Conservation (phyloP, 2,888 invertebrate species). For the Adelphocoris suturalis region DNA sequence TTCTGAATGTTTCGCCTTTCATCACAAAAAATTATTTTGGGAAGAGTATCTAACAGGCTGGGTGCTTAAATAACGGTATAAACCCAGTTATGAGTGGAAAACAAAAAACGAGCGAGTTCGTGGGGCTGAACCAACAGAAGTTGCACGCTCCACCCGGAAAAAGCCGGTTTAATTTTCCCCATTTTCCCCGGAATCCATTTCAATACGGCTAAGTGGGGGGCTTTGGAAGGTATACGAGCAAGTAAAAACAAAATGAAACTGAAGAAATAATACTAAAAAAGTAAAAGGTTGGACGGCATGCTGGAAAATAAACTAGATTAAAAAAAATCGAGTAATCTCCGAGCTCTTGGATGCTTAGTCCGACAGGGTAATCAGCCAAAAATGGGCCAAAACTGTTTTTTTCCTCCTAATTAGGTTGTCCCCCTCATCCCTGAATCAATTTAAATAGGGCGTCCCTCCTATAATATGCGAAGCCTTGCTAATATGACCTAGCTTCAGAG, state of each 20-base stretch:
- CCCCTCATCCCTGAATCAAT: too few relatives aligned
- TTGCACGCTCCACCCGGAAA: neutral
- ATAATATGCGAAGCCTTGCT: too few relatives aligned
- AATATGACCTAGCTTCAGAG: too few relatives aligned
- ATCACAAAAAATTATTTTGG: too few relatives aligned
- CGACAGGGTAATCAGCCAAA: neutral
- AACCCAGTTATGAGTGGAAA: conserved; percentile 1
- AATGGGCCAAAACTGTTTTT: too few relatives aligned
- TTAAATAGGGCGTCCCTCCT: too few relatives aligned
- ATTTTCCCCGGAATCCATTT: conserved; percentile 20
- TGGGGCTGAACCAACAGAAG: neutral
- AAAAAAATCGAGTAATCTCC: conserved; percentile 6
- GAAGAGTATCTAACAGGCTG: neutral
- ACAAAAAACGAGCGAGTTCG: neutral
- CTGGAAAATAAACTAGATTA: neutral
- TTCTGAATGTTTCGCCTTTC: too few relatives aligned
- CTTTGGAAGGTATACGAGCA: neutral
- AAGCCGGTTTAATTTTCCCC: conserved; percentile 3
- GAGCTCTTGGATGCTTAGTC: neutral
- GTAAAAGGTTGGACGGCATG: neutral
- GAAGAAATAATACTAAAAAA: neutral
- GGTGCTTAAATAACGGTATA: neutral
- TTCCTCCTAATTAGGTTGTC: too few relatives aligned
- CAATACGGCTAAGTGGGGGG: neutral
- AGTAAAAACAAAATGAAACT: neutral